phyloP scores from a whole-genome alignment of 2,113 vertebrate species.

The Myocastor coypus region DNA sequence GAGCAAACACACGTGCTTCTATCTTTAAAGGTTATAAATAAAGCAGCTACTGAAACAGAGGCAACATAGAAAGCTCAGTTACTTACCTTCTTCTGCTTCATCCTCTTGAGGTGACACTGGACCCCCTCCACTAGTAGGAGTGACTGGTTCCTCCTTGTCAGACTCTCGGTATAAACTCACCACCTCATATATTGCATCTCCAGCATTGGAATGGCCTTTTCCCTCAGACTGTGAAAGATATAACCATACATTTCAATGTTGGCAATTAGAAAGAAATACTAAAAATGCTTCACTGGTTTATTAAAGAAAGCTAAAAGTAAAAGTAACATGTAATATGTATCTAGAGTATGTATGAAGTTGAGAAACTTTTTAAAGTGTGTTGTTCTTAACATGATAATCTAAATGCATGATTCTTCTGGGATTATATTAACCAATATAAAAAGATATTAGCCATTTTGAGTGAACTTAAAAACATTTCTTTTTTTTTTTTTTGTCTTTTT shows the following conservation, averaged over 20 bases:
- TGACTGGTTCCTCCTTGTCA: constrained; percentile 88
- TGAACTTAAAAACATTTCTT: background rate
- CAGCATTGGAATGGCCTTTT: constrained; percentile 87
- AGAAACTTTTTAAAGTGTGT: background rate
- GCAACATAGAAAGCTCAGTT: background rate
- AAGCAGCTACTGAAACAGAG: background rate
- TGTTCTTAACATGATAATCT: background rate
- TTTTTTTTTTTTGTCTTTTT: too few species aligned
- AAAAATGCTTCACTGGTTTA: constrained; percentile 19
- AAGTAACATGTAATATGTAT: background rate
- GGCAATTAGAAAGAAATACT: constrained; percentile 14
- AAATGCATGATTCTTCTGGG: background rate
- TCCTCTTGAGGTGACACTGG: constrained; percentile 92
- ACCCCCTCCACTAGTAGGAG: constrained; percentile 86
- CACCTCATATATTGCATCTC: constrained; percentile 96
- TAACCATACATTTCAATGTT: constrained; percentile 9
- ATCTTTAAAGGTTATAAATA: background rate
- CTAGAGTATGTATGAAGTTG: background rate
- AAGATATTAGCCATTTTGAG: background rate
- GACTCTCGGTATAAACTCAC: constrained; percentile 94
- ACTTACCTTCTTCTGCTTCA: constrained; percentile 95
- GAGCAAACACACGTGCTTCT: too few species aligned
- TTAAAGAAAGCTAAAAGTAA: constrained; percentile 39
- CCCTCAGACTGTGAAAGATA: constrained; percentile 89
- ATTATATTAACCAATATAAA: constrained; percentile 41